Base-by-base conservation (phyloP, 1,140 invertebrate species). In the Stegodyphus mimosarum region DNA sequence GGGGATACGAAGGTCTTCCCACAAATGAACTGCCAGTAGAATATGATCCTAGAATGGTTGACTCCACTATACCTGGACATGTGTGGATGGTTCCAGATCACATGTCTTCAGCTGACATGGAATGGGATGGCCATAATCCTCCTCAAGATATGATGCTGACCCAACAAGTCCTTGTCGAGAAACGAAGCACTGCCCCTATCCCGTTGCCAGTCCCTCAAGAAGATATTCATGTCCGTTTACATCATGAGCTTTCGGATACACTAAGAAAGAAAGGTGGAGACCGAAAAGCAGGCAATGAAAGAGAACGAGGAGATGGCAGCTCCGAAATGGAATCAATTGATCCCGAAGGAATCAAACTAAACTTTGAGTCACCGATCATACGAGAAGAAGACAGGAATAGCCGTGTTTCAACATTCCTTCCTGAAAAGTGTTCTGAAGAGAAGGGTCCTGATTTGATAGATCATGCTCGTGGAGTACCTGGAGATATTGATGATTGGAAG, bases 1-100 rank as follows among this genome's bases (percentile, higher is more conserved):
- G 77, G 15, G 88, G 86, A 18, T 90, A 90, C 77, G 89, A 90
- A 75, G 87, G 88, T 50, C 85, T 90, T 4, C 88, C 90, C 6
- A 89, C 89, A 81, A 88, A 88, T 33, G 90, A 90, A 81, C 87
- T 89, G n/a, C 89, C 90, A 66, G 9, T 11, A 11, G 9, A 60
- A 10, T 67, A 67, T 18, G 64, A 67, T 67, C 11, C 11, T n/a
- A 18, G 9, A 15, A 11, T 60, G 55, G 78, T 73, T n/a, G 83
- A 86, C 50, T 49, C 53, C 7, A 33, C 52, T 6, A 53, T 80
- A 67, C 52, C 76, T 7, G 64, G 72, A 13, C 86, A 55, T 15
- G 86, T 87, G 7, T 87, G 86, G 86, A 79, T 76, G 73, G 73
- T 87, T 6, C 55, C 60, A 17, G 86, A 87, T 72, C 86, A 87